Conservation (phyloP, 2,113 vertebrate genomes). For the Xiphorhynchus elegans region DNA sequence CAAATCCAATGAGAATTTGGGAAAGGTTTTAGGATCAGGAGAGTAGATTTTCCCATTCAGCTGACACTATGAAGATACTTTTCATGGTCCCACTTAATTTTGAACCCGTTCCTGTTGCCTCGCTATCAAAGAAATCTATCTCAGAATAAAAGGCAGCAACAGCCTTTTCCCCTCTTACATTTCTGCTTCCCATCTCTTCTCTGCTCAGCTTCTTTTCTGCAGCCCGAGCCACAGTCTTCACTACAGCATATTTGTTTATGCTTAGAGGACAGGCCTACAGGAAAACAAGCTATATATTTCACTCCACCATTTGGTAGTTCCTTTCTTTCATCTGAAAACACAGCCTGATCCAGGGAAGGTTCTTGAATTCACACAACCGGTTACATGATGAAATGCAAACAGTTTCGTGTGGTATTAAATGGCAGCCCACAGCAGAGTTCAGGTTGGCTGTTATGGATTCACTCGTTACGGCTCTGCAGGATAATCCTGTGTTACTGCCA, state of each 20-base stretch:
- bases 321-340: constrained; percentile 59
- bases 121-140: not conserved
- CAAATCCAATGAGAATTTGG: not conserved
- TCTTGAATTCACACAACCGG: constrained; percentile 49
- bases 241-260: constrained; percentile 8
- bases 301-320: constrained; percentile 38
- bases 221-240: not conserved
- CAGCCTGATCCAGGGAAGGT: constrained; percentile 37
- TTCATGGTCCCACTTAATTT: not conserved
- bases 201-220: not conserved
- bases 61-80: not conserved
- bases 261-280: constrained; percentile 8
- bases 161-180: not conserved
- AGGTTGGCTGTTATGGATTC: constrained; percentile 59
- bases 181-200: not conserved
- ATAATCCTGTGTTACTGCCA: constrained; percentile 67
- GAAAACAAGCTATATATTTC: constrained; percentile 56
- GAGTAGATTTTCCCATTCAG: not conserved
- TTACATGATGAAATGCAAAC: constrained; percentile 67
- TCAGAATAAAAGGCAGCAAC: not conserved
- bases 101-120: not conserved
- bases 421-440: constrained; percentile 63
- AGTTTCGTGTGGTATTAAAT: constrained; percentile 61
- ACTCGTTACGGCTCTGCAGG: constrained; percentile 58
- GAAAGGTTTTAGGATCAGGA: not conserved